phyloP scores from a whole-genome alignment of 2,888 invertebrate species.

The Oxyteleia sp. region DNA sequence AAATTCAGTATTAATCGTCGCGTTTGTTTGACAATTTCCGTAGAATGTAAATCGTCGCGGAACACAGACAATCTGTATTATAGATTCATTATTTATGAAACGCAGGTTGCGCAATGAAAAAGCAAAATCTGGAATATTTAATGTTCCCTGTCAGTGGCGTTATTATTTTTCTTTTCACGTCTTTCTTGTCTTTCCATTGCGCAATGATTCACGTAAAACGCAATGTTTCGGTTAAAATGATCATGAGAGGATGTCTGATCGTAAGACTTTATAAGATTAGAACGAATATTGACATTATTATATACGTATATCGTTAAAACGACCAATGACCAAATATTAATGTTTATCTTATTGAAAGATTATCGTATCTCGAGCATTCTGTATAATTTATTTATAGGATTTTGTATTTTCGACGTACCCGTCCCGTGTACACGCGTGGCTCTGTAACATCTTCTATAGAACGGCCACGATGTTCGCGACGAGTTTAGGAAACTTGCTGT shows the following conservation, averaged over 20 bases:
- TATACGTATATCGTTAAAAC: constrained; percentile 61
- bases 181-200: constrained; percentile 21
- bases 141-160: too few species aligned
- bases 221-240: constrained; percentile 24
- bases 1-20: constrained; percentile 82
- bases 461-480: background rate
- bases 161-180: background rate
- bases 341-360: constrained; percentile 78
- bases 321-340: constrained; percentile 87
- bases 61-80: constrained; percentile 51
- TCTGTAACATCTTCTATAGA: background rate
- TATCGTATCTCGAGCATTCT: constrained; percentile 76
- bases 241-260: constrained; percentile 20
- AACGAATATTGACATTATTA: constrained; percentile 46
- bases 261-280: constrained; percentile 44
- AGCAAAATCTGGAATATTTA: constrained; percentile 56
- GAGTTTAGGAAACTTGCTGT: constrained; percentile 33
- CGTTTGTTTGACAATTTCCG: constrained; percentile 66
- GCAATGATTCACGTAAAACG: constrained; percentile 18
- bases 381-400: constrained; percentile 83
- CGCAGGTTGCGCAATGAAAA: constrained; percentile 40
- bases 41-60: constrained; percentile 43
- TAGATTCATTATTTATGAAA: constrained; percentile 53
- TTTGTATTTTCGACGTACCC: constrained; percentile 67
- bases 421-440: constrained; percentile 23